These are phyloP conservation scores for Chaetodon auriga DNA, from an alignment of 2,113 vertebrate species.

Conservation along the genomic window DNA sequence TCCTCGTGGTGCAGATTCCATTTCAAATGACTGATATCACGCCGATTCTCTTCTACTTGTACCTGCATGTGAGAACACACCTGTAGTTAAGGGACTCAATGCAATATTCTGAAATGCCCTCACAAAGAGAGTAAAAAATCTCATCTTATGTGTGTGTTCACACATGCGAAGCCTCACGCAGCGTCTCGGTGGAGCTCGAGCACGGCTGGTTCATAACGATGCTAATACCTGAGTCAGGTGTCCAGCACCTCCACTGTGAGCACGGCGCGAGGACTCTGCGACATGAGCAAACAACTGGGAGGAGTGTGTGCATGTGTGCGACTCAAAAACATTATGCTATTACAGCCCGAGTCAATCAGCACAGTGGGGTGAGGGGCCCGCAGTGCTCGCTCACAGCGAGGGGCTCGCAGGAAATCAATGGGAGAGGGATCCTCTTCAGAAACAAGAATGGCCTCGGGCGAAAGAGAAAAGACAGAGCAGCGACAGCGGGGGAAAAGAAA, in stretches of 20 bases:
- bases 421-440: constrained; percentile 47
- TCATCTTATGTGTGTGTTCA: constrained; percentile 3
- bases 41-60: not conserved
- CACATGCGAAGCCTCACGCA: constrained; percentile 9
- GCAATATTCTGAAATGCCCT: not conserved
- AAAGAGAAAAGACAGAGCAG: not conserved
- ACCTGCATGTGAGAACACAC: not conserved
- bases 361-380: constrained; percentile 54
- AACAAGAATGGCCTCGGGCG: constrained; percentile 18
- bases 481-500: not conserved
- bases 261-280: not conserved
- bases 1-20: not conserved
- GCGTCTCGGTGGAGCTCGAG: constrained; percentile 5
- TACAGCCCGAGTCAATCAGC: constrained; percentile 56
- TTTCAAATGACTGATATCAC: not conserved
- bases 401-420: constrained; percentile 57
- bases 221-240: constrained; percentile 53
- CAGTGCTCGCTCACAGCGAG: constrained; percentile 46
- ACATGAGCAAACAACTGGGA: constrained; percentile 29
- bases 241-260: constrained; percentile 30
- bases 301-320: not conserved
- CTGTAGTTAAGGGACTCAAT: not conserved
- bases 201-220: constrained; percentile 15
- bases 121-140: not conserved
- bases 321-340: constrained; percentile 44